Percentiles rank a stretch among this genome's conserved stretches.
phyloP scores from a whole-genome alignment of 2,797 vertebrate species.

The Gastrophryne carolinensis region DNA sequence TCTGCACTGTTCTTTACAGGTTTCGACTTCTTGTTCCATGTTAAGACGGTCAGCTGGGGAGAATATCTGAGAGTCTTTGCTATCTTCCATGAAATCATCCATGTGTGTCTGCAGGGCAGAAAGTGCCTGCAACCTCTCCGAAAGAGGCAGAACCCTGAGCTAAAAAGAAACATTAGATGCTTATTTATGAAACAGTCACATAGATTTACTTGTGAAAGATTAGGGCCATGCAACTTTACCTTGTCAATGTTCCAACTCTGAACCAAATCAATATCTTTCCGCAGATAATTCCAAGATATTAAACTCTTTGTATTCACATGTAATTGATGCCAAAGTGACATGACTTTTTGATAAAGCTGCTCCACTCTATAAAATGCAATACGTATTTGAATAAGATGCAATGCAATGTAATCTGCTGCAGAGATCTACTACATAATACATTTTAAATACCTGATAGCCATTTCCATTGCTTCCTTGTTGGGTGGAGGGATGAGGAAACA shows the following conservation, averaged over 20 bases:
- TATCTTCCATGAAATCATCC: slow-evolving; percentile 89
- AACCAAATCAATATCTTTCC: slow-evolving; percentile 82
- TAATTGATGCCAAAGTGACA: slow-evolving; percentile 95
- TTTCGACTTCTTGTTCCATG: slow-evolving; percentile 82
- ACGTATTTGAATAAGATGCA: background rate
- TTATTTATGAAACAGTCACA: background rate
- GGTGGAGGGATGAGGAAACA: slow-evolving; percentile 91
- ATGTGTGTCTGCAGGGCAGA: slow-evolving; percentile 83
- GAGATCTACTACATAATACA: background rate
- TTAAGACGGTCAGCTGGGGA: slow-evolving; percentile 75
- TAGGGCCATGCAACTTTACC: slow-evolving; percentile 57
- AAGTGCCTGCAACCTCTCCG: slow-evolving; percentile 82
- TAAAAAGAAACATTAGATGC: slow-evolving; percentile 59
- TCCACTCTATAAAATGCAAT: slow-evolving; percentile 75
- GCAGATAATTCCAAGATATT: slow-evolving; percentile 93
- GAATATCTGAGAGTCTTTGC: slow-evolving; percentile 86
- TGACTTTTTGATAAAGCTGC: slow-evolving; percentile 95
- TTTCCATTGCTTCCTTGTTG: slow-evolving; percentile 90
- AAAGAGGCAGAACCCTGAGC: slow-evolving; percentile 78
- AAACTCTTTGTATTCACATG: slow-evolving; percentile 97
- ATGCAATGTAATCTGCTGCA: background rate
- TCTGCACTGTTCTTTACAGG: slow-evolving; percentile 80
- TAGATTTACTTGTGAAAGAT: background rate
- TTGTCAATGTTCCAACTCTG: slow-evolving; percentile 87
- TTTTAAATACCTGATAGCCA: slow-evolving; percentile 80